Evolutionary conservation across 2,113 vertebrate genomes (phyloP).

Genomic region (Coracopsis vasa): DNA sequence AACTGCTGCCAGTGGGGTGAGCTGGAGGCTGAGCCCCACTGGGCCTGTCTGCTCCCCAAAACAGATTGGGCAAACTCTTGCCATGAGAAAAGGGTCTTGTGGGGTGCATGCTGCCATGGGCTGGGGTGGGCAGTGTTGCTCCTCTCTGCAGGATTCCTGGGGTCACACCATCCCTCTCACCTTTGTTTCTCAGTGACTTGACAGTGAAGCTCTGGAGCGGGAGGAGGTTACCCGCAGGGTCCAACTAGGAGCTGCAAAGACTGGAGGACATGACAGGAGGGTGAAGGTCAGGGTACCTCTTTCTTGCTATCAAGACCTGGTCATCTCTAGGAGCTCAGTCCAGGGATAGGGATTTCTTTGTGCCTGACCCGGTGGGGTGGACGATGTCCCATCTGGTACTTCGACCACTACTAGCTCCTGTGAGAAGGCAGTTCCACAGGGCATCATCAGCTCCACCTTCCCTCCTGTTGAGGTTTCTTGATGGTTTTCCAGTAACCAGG

Average conservation of each 20-base stretch:
- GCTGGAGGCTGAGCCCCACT: constrained; percentile 9
- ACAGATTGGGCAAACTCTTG: not conserved
- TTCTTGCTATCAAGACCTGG: not conserved
- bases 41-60: not conserved
- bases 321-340: not conserved
- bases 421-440: not conserved
- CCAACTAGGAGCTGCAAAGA: constrained; percentile 49
- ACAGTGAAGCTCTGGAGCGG: constrained; percentile 92
- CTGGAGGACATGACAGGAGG: not conserved
- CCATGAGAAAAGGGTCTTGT: not conserved
- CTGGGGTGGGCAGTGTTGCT: not conserved
- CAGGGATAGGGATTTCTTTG: not conserved
- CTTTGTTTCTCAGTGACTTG: constrained; percentile 82
- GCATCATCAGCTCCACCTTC: not conserved
- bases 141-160: not conserved
- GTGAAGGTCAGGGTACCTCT: not conserved
- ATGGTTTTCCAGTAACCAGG: not conserved
- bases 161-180: constrained; percentile 10
- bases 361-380: not conserved
- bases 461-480: not conserved
- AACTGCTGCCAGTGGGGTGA: not conserved
- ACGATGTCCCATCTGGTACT: not conserved
- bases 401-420: not conserved
- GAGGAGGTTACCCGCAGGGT: constrained; percentile 64
- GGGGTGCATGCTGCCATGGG: not conserved